Evolutionary conservation across 2,888 invertebrate genomes (phyloP), one percentile per base, ranked within the genome.

Genomic region (Dorcus hopei): DNA sequence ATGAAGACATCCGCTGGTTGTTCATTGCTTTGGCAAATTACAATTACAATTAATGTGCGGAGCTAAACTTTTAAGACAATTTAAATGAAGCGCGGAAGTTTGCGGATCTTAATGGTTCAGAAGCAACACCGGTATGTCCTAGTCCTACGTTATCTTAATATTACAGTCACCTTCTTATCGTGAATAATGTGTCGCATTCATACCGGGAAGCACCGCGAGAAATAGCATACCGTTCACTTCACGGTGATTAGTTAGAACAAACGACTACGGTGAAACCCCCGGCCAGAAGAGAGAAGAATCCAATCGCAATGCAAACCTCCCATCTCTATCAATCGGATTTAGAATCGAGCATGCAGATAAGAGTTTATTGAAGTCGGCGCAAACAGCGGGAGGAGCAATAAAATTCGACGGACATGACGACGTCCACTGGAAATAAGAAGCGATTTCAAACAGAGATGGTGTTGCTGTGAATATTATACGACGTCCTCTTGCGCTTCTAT

Each of bases 131-230:
- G 3, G 26, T 6, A 33, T 33, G 26, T 33, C 26, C 7, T 5
- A 33, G 1, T 7, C 3, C 3, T 33, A 33, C 53, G 58, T 54
- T 58, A 58, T 58, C 58, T 58, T 54, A 58, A 58, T 58, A 58
- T 58, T 58, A 58, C 58, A 58, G 54, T 41, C 51, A 58, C 58
- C 54, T 58, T 58, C 54, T 58, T 58, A 58, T 58, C 58, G 49
- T 58, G 58, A 58, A 26, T 58, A 58, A 58, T 58, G 58, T 52
- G 54, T 52, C 58, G 58, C 51, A 51, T 58, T 43, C 49, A 5
- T 33, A 33, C 26, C 26, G 26, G 26, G 6, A 33, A 33, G 26
- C 26, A 33, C 26, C 26, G 26, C 26, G 26, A 4, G 3, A 33
- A 33, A 33, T 33, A 33, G 26, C 26, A 5, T 7, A 33, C 26